Evolutionary conservation across 1,140 invertebrate genomes (phyloP).

Genomic region (Drosophila parabipectinata): DNA sequence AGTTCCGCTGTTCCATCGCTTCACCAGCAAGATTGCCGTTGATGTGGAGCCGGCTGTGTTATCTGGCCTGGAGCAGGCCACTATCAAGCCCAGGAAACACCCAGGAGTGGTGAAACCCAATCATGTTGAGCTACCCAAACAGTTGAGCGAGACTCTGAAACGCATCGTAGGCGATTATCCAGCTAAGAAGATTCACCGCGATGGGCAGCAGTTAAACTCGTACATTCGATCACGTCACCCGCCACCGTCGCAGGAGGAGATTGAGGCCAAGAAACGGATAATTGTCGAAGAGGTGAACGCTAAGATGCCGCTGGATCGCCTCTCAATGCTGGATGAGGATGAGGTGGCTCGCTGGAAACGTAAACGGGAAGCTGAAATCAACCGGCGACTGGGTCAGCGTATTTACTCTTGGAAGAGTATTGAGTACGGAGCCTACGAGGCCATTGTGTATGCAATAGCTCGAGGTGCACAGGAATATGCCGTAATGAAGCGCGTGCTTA

Average conservation of each 20-base stretch:
- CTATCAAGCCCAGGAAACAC: slow-evolving; percentile 88
- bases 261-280: slow-evolving; percentile 83
- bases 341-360: slow-evolving; percentile 74
- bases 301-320: slow-evolving; percentile 70
- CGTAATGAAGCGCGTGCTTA: slow-evolving; percentile 88
- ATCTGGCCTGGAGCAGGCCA: slow-evolving; percentile 85
- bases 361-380: slow-evolving; percentile 74
- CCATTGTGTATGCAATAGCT: slow-evolving; percentile 88
- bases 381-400: slow-evolving; percentile 84
- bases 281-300: slow-evolving; percentile 66
- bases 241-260: slow-evolving; percentile 86
- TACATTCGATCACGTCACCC: slow-evolving; percentile 87
- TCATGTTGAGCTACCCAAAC: slow-evolving; percentile 86
- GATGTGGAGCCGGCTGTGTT: slow-evolving; percentile 85
- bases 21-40: slow-evolving; percentile 84
- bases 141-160: slow-evolving; percentile 85
- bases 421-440: slow-evolving; percentile 87
- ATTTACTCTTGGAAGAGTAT: slow-evolving; percentile 90
- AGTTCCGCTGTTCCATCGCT: slow-evolving; percentile 37
- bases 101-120: slow-evolving; percentile 86
- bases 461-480: slow-evolving; percentile 91
- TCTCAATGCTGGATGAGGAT: slow-evolving; percentile 51
- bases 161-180: slow-evolving; percentile 86
- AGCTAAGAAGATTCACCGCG: slow-evolving; percentile 85
- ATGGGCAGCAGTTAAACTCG: slow-evolving; percentile 85